Evolutionary conservation across 1,140 invertebrate genomes (phyloP), one percentile per base, ranked within the genome.

Genomic region (Conus betulinus): DNA sequence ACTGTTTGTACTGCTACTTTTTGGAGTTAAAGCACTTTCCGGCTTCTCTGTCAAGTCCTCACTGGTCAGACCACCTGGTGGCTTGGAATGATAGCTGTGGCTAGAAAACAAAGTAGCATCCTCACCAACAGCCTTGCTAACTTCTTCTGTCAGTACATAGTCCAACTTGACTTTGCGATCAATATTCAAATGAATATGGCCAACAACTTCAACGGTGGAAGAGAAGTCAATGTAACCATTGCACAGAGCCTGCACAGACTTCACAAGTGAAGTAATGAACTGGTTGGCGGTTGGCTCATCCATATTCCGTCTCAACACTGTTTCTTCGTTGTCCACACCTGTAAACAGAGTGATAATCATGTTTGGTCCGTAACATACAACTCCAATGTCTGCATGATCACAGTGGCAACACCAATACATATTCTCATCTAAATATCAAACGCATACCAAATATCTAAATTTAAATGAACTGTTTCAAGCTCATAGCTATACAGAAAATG

Each of bases 121-220:
- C 17, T 81, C 84, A n/a, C n/a, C 55, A 11, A 60, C 25, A 74
- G 76, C 81, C 79, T 89, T 89, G 39, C 25, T 87, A 5, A 89
- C 89, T n/a, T 87, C 86, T 63, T 89, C 89, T 85, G 81, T 89
- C 5, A 89, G 78, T 20, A 89, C 74, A 60, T 89, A 89, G 71
- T 89, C 87, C 39, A 89, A 88, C 52, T 87, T 87, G 3, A 63
- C 23, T n/a, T 83, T 71, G 11, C 83, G 81, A 82, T 89, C 89
- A 17, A 89, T 87, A 55, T 74, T 87, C 53, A 89, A 71, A 87
- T 87, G 86, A 78, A 89, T 85, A 52, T 89, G 86, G 23, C 89
- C 89, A n/a, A 89, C 71, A 60, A 89, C 85, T 89, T 89, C 86
- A 79, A 89, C 85, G 55, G 82, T 87, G 71, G 79, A 83, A 17